Evolutionary conservation across 2,888 invertebrate genomes (phyloP), one percentile per base, ranked within the genome.

Genomic region (Didymodactylos carnosus): DNA sequence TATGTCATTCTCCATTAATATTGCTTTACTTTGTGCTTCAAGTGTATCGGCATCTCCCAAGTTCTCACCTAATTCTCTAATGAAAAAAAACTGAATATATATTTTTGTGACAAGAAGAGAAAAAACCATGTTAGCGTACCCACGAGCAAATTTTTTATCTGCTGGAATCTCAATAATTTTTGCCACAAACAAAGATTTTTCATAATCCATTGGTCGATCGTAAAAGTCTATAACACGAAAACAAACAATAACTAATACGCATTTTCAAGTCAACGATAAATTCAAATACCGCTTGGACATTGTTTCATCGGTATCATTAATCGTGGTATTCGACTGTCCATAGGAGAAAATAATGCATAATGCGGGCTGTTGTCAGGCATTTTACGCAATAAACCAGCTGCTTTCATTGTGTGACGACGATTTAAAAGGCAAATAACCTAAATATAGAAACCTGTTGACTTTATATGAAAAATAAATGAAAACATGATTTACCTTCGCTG

Each of bases 31-130:
- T 84, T 94, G 92, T 1, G 88, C 87, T 75, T 88, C 87, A 78
- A 94, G 86, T 78, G 91, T 88, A 3, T 90, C 91, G 43, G 87
- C 87, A 76, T 87, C 85, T 0, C 95, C 94, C 62, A 94, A 85
- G 71, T 87, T 87, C 79, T 88, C 86, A 23, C 87, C 79, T 75
- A 94, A 85, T 76, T 85, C 85, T 0, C 87, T 82, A 76, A 27
- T 78, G 78, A 39, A 71, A 72, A 73, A 49, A 71, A 71, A 8
- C 46, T n/a, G 14, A 19, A 10, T 27, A 72, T n/a, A 8, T 39
- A 23, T 8, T 23, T 19, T n/a, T 23, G 8, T 35, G 19, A 35
- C 6, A 23, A 19, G 8, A n/a, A 29, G 35, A 40, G 69, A 75
- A 14, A 74, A 43, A 74, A 43, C 19, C 19, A 29, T 29, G 19